Conservation (phyloP, 2,888 invertebrate species). For the Zele albiditarsus region DNA sequence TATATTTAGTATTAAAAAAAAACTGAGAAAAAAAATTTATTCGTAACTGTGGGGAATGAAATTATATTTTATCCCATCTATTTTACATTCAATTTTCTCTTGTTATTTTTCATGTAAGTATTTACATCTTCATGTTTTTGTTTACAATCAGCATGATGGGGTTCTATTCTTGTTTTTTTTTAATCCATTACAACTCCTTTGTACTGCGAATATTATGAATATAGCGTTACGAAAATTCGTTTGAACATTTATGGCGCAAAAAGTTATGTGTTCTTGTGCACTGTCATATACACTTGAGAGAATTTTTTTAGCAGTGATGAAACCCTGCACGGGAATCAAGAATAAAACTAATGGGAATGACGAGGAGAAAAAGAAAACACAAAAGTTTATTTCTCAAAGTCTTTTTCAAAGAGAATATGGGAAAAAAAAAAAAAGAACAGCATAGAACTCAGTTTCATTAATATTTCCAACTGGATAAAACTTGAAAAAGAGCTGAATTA, state of each 20-base stretch:
- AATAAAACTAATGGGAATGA: not conserved
- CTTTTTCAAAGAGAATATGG: not conserved
- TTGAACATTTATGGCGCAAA: conserved; percentile 25
- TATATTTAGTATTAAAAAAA: not conserved
- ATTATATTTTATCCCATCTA: not conserved
- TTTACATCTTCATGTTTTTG: not conserved
- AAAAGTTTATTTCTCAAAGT: not conserved
- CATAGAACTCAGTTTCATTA: not conserved
- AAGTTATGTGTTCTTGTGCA: not conserved
- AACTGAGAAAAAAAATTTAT: not conserved
- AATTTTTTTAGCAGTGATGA: too few relatives aligned
- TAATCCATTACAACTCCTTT: conserved; percentile 13
- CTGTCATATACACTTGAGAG: not conserved
- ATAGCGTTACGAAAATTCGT: conserved; percentile 17
- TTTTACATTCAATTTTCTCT: not conserved
- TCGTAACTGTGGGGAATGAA: not conserved
- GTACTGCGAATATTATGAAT: conserved; percentile 8
- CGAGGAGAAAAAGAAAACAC: too few relatives aligned
- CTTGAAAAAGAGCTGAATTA: not conserved
- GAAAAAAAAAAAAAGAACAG: not conserved
- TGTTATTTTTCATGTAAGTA: not conserved
- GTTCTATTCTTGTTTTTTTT: not conserved
- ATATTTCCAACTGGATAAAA: not conserved
- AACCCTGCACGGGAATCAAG: not conserved
- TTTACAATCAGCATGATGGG: not conserved